Evolutionary conservation across 2,888 invertebrate genomes (phyloP), one percentile per base, ranked within the genome.

Genomic region (Tipula unca): DNA sequence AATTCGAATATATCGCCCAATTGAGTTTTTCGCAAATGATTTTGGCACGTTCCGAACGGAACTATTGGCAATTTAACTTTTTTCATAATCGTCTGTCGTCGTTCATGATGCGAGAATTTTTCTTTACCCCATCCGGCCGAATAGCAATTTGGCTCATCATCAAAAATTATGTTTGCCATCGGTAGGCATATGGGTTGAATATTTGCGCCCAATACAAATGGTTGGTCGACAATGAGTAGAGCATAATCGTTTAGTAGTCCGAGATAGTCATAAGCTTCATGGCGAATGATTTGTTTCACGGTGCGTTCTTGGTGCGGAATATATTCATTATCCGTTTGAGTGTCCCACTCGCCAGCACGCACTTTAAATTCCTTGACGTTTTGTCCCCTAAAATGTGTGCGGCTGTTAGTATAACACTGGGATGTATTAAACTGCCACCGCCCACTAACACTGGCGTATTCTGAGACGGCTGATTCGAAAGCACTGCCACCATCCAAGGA

Each of bases 271-370:
- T 92, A 96, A 48, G 93, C 90, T 35, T 94, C 92, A 88, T 96
- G 96, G 0, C 92, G 89, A 0, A 93, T 89, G 0, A 94, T 90
- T 5, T 91, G 91, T 0, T 89, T 89, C 0, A 95, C 95, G 4
- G 91, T 91, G 2, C 95, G 91, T 88, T 96, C 95, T 88, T 96
- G 95, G 89, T 95, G 94, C 0, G 93, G 93, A 86, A 92, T 93
- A 0, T 94, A 91, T 89, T 96, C 96, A 83, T 92, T 92, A 39
- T 92, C 93, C 0, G 94, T 94, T 89, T 95, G 95, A 0, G 96
- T 95, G 90, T 96, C 96, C 96, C 96, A 96, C 90, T 96, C 96
- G 0, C 96, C 96, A 0, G 94, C 94, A 0, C 96, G 92, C 1
- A 95, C 91, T 54, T 89, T 88, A 3, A 92, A 88, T 82, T 88